These are phyloP conservation scores for Ophonus ardosiacus DNA, from an alignment of 2,888 invertebrate genomes.

Conservation along the genomic window DNA sequence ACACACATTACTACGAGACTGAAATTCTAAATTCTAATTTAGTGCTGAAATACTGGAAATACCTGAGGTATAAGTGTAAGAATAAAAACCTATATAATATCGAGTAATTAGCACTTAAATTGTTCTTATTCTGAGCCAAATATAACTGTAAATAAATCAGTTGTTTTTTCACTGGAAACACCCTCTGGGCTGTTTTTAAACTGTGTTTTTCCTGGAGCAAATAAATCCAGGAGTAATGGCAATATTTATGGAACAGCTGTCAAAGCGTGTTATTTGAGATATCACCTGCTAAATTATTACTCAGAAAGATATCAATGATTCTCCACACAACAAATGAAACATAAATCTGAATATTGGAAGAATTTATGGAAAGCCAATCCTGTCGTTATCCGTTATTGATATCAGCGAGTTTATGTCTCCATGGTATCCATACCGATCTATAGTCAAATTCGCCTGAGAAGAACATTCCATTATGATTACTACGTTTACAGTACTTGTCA, in stretches of 20 bases:
- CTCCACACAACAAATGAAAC: not conserved
- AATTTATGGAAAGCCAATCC: constrained; percentile 14
- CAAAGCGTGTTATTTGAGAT: constrained; percentile 20
- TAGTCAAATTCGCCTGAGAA: too few relatives aligned
- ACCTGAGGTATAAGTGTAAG: too few relatives aligned
- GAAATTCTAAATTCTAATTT: too few relatives aligned
- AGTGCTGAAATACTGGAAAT: too few relatives aligned
- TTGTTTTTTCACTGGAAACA: not conserved
- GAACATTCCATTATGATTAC: too few relatives aligned
- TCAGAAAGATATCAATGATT: constrained; percentile 24
- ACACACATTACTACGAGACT: too few relatives aligned
- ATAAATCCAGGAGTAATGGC: constrained; percentile 2
- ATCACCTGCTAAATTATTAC: constrained; percentile 38
- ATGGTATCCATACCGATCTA: not conserved
- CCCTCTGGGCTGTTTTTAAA: constrained; percentile 1
- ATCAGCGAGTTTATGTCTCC: constrained; percentile 2
- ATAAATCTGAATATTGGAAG: constrained; percentile 7
- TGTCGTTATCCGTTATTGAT: constrained; percentile 8
- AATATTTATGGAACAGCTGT: constrained; percentile 23
- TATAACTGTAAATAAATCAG: not conserved
- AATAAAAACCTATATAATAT: too few relatives aligned
- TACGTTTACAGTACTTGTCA: too few relatives aligned
- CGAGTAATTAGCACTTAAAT: too few relatives aligned
- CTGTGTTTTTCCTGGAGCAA: not conserved
- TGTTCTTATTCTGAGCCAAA: too few relatives aligned